A percentile compares a stretch with the other conserved stretches of the same genome.
phyloP scores from a whole-genome alignment of 2,888 invertebrate species.

The Tetheella fluctuosa region DNA sequence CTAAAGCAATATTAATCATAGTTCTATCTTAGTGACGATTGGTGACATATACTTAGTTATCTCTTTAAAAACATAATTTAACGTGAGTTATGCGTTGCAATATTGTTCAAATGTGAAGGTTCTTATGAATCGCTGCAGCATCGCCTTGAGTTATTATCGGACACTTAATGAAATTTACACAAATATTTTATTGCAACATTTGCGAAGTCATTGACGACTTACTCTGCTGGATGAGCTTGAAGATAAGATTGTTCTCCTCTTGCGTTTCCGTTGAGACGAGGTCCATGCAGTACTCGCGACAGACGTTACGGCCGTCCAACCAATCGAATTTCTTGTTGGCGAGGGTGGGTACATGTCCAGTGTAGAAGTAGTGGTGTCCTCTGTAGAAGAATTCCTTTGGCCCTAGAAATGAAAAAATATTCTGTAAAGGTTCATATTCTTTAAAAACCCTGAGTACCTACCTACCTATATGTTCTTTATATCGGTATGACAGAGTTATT shows the following conservation, averaged over 20 bases:
- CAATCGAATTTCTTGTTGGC: slow-evolving; percentile 94
- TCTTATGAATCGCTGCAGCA: background rate
- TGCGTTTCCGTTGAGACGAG: slow-evolving; percentile 94
- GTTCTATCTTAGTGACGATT: background rate
- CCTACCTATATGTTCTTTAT: background rate
- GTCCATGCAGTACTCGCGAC: slow-evolving; percentile 97
- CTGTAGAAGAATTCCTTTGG: slow-evolving; percentile 95
- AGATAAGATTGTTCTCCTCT: slow-evolving; percentile 95
- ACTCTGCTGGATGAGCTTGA: slow-evolving; percentile 94
- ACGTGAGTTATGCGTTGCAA: background rate
- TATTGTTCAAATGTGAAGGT: slow-evolving; percentile 10
- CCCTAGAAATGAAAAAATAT: slow-evolving; percentile 82
- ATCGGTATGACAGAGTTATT: background rate
- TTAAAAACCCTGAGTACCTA: background rate
- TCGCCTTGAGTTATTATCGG: slow-evolving; percentile 8
- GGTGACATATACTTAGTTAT: too few relatives aligned
- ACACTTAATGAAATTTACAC: slow-evolving; percentile 4
- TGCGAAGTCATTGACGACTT: slow-evolving; percentile 49
- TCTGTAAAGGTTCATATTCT: background rate
- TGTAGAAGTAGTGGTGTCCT: slow-evolving; percentile 95
- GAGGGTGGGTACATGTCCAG: slow-evolving; percentile 90
- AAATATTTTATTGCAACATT: slow-evolving; percentile 11
- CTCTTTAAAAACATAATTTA: slow-evolving; percentile 1
- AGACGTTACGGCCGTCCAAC: slow-evolving; percentile 95
- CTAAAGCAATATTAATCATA: too few relatives aligned